Evolutionary conservation across 2,888 invertebrate genomes (phyloP).

Genomic region (Gerosis bhagava): DNA sequence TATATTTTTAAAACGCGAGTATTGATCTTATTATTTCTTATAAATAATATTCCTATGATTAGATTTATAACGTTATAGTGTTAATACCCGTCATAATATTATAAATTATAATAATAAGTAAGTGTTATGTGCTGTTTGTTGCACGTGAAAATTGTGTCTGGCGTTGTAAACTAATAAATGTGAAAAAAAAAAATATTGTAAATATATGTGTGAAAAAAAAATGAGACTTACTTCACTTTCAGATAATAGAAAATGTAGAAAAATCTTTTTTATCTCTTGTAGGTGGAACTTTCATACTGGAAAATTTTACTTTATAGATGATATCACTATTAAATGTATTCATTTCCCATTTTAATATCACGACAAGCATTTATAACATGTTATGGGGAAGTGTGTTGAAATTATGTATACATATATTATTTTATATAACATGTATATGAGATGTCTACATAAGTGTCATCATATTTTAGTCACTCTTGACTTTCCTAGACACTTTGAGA

Average conservation of each 20-base stretch:
- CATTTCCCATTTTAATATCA: too few relatives aligned
- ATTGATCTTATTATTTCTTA: slow-evolving; percentile 25
- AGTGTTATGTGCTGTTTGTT: slow-evolving; percentile 19
- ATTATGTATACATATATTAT: too few relatives aligned
- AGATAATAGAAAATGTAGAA: slow-evolving; percentile 10
- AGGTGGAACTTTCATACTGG: too few relatives aligned
- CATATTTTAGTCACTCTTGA: too few relatives aligned
- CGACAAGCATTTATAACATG: too few relatives aligned
- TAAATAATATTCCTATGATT: slow-evolving; percentile 25
- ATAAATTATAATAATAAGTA: slow-evolving; percentile 24
- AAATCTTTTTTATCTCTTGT: neutral
- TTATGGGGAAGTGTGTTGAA: too few relatives aligned
- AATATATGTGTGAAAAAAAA: slow-evolving; percentile 3
- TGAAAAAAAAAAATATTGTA: slow-evolving; percentile 15
- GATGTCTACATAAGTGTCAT: too few relatives aligned
- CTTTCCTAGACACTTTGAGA: too few relatives aligned
- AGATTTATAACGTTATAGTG: slow-evolving; percentile 29
- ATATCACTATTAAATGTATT: too few relatives aligned
- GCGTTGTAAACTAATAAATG: slow-evolving; percentile 19
- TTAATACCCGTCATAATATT: slow-evolving; percentile 33
- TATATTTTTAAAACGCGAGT: slow-evolving; percentile 25
- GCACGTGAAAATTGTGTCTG: slow-evolving; percentile 17
- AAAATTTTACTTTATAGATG: too few relatives aligned
- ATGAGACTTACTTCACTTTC: slow-evolving; percentile 15
- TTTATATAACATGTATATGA: too few relatives aligned